A percentile compares a stretch with the other conserved stretches of the same genome.
phyloP scores from a whole-genome alignment of 2,888 invertebrate genomes.

The Drosophila barbarae region DNA sequence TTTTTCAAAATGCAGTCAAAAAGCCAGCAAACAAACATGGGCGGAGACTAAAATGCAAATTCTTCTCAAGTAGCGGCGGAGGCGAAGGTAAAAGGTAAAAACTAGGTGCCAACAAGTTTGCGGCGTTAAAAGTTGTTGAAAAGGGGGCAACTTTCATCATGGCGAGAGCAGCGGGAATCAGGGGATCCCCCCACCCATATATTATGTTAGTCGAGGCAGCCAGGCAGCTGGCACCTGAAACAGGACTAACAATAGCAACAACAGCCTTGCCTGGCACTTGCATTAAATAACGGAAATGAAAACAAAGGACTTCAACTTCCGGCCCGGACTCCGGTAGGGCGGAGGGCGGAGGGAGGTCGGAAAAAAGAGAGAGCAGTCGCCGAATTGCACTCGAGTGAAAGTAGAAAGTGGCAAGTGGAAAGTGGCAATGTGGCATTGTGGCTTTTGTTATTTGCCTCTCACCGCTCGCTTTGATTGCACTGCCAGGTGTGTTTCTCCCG shows the following conservation, averaged over 20 bases:
- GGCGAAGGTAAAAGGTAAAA: slow-evolving; percentile 31
- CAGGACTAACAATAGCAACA: slow-evolving; percentile 44
- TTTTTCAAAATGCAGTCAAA: slow-evolving; percentile 67
- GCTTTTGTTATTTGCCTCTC: slow-evolving; percentile 50
- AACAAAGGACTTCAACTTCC: slow-evolving; percentile 75
- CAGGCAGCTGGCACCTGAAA: slow-evolving; percentile 62
- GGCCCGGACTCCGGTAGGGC: slow-evolving; percentile 25
- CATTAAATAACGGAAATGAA: slow-evolving; percentile 76
- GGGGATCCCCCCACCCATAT: slow-evolving; percentile 53
- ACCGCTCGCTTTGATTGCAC: slow-evolving; percentile 68
- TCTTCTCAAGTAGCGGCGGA: slow-evolving; percentile 46
- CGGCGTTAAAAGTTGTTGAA: slow-evolving; percentile 59
- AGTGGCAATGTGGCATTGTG: slow-evolving; percentile 50
- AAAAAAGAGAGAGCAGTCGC: slow-evolving; percentile 33
- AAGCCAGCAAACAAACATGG: slow-evolving; percentile 62
- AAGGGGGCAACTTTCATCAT: slow-evolving; percentile 30
- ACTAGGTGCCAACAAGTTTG: slow-evolving; percentile 69
- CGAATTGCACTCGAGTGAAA: slow-evolving; percentile 67
- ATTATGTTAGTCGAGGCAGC: slow-evolving; percentile 69
- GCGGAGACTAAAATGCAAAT: slow-evolving; percentile 61
- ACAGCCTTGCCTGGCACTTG: slow-evolving; percentile 55
- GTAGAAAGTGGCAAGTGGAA: slow-evolving; percentile 69
- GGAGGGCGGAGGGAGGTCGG: slow-evolving; percentile 10
- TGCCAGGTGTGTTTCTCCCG: slow-evolving; percentile 30
- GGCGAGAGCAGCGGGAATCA: slow-evolving; percentile 10